These are phyloP conservation scores for Pollachius pollachius DNA, from an alignment of 2,113 vertebrate species.

Conservation along the genomic window DNA sequence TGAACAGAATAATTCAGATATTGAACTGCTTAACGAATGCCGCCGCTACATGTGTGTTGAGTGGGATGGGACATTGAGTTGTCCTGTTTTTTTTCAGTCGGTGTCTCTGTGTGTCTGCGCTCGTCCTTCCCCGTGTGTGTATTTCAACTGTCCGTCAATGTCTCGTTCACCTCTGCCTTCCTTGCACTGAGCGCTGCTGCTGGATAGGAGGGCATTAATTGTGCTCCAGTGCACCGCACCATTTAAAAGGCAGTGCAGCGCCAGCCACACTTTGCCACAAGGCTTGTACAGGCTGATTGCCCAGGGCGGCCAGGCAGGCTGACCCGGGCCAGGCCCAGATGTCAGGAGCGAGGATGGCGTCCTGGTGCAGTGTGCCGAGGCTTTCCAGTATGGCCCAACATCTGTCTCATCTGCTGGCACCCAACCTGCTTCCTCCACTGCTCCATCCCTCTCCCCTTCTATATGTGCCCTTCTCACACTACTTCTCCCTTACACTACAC, in stretches of 20 bases:
- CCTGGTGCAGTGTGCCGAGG: slow-evolving; percentile 85
- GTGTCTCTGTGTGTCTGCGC: slow-evolving; percentile 7
- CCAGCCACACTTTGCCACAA: slow-evolving; percentile 82
- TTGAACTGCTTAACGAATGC: neutral
- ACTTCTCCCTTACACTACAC: slow-evolving; percentile 17
- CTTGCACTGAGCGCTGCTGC: slow-evolving; percentile 83
- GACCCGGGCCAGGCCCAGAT: slow-evolving; percentile 91
- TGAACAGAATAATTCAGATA: neutral
- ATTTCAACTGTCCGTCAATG: slow-evolving; percentile 40
- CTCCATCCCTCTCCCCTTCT: slow-evolving; percentile 21
- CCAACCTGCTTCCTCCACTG: slow-evolving; percentile 52
- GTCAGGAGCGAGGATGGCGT: slow-evolving; percentile 86
- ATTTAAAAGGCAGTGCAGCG: slow-evolving; percentile 85
- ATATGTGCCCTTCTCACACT: slow-evolving; percentile 3
- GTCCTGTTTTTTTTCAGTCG: slow-evolving; percentile 1
- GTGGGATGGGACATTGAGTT: neutral
- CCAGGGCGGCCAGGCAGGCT: slow-evolving; percentile 79
- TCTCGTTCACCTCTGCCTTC: slow-evolving; percentile 83
- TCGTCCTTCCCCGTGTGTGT: slow-evolving; percentile 4
- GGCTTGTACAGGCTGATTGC: slow-evolving; percentile 87
- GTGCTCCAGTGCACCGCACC: slow-evolving; percentile 85
- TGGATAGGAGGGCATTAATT: slow-evolving; percentile 88
- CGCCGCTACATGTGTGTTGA: slow-evolving; percentile 3
- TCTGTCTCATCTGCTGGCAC: slow-evolving; percentile 93
- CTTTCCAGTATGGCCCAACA: slow-evolving; percentile 92